phyloP scores from a whole-genome alignment of 2,797 vertebrate genomes.

The Notolepis coatsorum region DNA sequence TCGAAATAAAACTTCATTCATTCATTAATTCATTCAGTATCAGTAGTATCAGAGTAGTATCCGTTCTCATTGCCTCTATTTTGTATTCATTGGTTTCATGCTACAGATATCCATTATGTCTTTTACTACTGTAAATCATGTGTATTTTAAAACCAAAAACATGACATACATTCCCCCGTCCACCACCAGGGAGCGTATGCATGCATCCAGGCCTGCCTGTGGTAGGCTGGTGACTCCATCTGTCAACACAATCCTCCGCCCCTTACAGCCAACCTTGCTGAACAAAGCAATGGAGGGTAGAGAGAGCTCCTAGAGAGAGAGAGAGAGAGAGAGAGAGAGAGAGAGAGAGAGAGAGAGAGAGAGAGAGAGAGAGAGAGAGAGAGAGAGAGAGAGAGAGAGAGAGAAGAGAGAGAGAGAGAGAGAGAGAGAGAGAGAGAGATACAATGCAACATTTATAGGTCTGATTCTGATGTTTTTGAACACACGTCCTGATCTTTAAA shows the following conservation, averaged over 20 bases:
- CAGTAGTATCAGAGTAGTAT: no score
- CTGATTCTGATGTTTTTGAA: no score
- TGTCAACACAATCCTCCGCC: slow-evolving; percentile 85
- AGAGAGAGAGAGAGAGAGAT: neutral
- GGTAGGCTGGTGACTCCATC: slow-evolving; percentile 81
- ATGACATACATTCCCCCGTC: slow-evolving; percentile 91
- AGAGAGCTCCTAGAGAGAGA: slow-evolving; percentile 87
- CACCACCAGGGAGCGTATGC: slow-evolving; percentile 88
- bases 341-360: neutral
- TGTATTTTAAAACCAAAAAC: no score
- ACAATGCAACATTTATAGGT: neutral
- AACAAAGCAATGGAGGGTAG: slow-evolving; percentile 89
- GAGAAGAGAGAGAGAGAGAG: neutral
- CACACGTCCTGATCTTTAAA: no score
- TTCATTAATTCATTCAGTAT: no score
- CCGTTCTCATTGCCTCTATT: no score
- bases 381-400: neutral
- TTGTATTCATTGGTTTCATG: no score
- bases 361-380: neutral
- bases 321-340: neutral
- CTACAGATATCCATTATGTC: no score
- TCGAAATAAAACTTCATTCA: no score
- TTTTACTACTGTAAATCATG: no score
- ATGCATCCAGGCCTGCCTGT: slow-evolving; percentile 83
- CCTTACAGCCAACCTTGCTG: slow-evolving; percentile 87